Conservation (phyloP, 2,888 invertebrate species). For the Diogma glabrata region DNA sequence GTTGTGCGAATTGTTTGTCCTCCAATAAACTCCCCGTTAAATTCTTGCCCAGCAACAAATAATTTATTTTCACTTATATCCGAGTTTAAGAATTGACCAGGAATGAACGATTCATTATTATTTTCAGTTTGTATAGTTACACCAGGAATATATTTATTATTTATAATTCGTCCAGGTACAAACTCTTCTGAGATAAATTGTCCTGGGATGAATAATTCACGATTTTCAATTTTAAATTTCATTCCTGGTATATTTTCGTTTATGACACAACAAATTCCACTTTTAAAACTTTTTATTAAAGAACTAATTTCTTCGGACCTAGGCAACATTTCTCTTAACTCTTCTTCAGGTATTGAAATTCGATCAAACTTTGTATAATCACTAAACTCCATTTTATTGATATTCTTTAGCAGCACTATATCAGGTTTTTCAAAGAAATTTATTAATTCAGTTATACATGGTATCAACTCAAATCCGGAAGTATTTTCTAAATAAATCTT, state of each 20-base stretch:
- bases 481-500: conserved; percentile 42
- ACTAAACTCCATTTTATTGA: conserved; percentile 3
- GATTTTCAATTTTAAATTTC: conserved; percentile 51
- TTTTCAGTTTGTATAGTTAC: background rate
- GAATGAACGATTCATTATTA: conserved; percentile 50
- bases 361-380: background rate
- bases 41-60: conserved; percentile 44
- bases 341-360: background rate
- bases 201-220: conserved; percentile 61
- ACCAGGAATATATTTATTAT: conserved; percentile 49
- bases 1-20: conserved; percentile 45
- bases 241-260: conserved; percentile 52
- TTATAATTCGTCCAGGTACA: conserved; percentile 60
- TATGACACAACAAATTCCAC: conserved; percentile 44
- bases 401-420: conserved; percentile 18
- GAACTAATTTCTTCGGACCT: conserved; percentile 50
- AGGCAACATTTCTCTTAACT: conserved; percentile 38
- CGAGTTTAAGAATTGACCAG: conserved; percentile 62
- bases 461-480: conserved; percentile 45
- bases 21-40: background rate
- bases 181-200: conserved; percentile 63
- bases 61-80: conserved; percentile 52
- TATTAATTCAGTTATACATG: conserved; percentile 49
- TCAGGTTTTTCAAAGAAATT: conserved; percentile 42
- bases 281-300: conserved; percentile 47